Evolutionary conservation across 2,113 vertebrate genomes (phyloP).

Genomic region (Larimichthys crocea): DNA sequence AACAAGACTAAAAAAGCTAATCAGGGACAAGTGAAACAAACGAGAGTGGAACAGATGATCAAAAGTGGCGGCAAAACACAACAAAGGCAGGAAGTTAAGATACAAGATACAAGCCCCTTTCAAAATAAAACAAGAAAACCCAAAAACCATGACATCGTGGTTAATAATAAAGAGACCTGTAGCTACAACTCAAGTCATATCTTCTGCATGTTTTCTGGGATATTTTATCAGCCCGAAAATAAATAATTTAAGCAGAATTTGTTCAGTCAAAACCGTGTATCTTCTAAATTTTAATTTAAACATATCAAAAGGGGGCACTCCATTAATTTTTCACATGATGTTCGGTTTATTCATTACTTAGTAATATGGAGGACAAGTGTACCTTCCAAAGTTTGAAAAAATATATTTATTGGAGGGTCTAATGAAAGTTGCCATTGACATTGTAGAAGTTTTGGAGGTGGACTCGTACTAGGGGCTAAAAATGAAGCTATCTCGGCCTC

Average conservation of each 20-base stretch:
- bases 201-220: not conserved
- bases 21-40: too few species aligned
- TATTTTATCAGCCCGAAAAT: not conserved
- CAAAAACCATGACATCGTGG: too few species aligned
- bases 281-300: too few species aligned
- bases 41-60: too few species aligned
- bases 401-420: not conserved
- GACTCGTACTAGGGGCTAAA: not conserved
- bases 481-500: not conserved
- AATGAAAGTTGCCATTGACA: not conserved
- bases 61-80: too few species aligned
- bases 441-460: not conserved
- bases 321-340: not conserved
- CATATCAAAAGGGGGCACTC: too few species aligned
- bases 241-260: not conserved
- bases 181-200: not conserved
- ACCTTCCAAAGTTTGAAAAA: not conserved
- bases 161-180: not conserved
- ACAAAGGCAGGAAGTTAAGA: too few species aligned
- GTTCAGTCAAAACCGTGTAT: not conserved
- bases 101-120: too few species aligned
- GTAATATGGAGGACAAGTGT: not conserved
- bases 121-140: too few species aligned
- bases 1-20: too few species aligned
- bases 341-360: not conserved